Evolutionary conservation across 2,797 vertebrate genomes (phyloP), one percentile per base, ranked within the genome.

Genomic region (Falco rusticolus): DNA sequence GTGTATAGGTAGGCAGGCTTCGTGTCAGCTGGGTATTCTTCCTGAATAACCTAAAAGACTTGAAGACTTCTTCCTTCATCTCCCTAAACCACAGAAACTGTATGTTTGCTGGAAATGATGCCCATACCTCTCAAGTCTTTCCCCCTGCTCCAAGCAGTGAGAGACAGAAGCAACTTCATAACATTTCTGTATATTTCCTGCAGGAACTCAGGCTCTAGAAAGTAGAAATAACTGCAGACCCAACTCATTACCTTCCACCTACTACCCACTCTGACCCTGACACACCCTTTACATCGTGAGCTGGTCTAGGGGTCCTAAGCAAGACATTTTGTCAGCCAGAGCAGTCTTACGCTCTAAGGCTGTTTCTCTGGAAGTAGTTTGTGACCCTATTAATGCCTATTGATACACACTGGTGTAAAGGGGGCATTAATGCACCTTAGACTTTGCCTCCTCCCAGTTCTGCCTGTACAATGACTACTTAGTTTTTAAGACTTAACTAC

Each of bases 311-410:
- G 29, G 9, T 47, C 28, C 26, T 31, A 50, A 29, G 80, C 7
- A 70, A 79, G 13, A 9, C 26, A 43, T 15, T 74, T 53, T n/a
- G 31, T 66, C 25, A 47, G 5, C 13, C 41, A 63, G 11, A 89
- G 19, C 8, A 50, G 26, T 31, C 6, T 19, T 13, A 77, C 0
- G 2, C 9, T 75, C 43, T 26, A 19, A 75, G 26, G 2, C 6
- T 72, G 10, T 28, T 87, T 83, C 28, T 90, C 57, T 89, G 53
- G 21, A 76, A 90, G 24, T 22, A 24, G 8, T 64, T 51, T 79
- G 15, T 86, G 7, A 43, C 4, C 6, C 8, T 19, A 5, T 21
- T 70, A 37, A 41, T 37, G 9, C 6, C 26, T 84, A 10, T 91
- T 89, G 47, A 77, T 47, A 31, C 2, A 45, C 20, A 24, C 9